These are phyloP conservation scores for Misgurnus anguillicaudatus DNA, from an alignment of 2,113 vertebrate species.

Conservation along the genomic window DNA sequence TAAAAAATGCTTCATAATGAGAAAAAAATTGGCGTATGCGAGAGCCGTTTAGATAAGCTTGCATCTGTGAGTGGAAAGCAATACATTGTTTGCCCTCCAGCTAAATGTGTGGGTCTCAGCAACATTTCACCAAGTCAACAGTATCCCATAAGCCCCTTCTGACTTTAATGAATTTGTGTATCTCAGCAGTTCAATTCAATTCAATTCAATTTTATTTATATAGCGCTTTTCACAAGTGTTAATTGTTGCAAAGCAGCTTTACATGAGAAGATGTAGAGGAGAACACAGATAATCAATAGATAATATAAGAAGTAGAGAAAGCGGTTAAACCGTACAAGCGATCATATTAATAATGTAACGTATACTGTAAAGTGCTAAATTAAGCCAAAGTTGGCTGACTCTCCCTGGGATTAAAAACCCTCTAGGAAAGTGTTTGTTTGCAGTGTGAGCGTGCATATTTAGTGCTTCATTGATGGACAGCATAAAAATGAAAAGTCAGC, in stretches of 20 bases:
- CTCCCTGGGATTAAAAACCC: too few species aligned
- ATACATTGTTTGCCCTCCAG: slow-evolving; percentile 18
- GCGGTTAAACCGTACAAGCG: too few species aligned
- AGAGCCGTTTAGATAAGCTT: background rate
- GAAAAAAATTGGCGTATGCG: background rate
- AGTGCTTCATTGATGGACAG: slow-evolving; percentile 25
- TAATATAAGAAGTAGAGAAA: too few species aligned
- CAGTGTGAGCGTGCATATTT: slow-evolving; percentile 30
- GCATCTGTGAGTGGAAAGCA: slow-evolving; percentile 11
- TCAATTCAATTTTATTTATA: too few species aligned
- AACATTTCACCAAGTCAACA: slow-evolving; percentile 24
- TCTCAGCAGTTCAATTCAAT: too few species aligned
- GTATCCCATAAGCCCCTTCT: slow-evolving; percentile 22
- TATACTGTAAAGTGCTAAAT: too few species aligned
- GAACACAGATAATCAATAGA: too few species aligned
- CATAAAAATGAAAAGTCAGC: slow-evolving; percentile 23
- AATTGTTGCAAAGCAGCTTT: too few species aligned
- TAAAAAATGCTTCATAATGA: background rate
- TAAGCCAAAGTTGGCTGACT: too few species aligned
- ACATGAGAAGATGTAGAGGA: too few species aligned
- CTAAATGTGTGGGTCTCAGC: slow-evolving; percentile 27
- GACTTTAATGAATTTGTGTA: slow-evolving; percentile 12
- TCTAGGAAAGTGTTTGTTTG: slow-evolving; percentile 36
- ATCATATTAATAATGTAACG: too few species aligned
- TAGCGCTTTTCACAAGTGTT: too few species aligned